A percentile compares a stretch with the other conserved stretches of the same genome.
Conservation (phyloP, 2,888 invertebrate genomes). For the Rhagonycha fulva region DNA sequence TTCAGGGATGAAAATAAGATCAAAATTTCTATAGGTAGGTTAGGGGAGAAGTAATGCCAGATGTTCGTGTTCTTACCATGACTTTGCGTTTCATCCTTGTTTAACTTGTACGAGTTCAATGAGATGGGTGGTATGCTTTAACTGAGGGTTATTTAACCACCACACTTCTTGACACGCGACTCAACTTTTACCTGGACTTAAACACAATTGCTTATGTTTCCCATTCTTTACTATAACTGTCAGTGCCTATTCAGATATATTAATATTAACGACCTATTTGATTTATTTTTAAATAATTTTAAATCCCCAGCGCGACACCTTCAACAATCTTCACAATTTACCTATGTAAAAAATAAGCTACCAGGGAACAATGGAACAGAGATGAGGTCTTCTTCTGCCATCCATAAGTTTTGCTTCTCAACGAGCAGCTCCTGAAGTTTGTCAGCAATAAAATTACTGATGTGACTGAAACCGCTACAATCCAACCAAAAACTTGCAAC, state of each 20-base stretch:
- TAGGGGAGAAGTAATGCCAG: not conserved
- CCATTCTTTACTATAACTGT: not conserved
- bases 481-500: not conserved
- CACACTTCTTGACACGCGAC: constrained; percentile 4
- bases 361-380: not conserved
- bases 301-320: not conserved
- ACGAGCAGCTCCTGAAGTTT: not conserved
- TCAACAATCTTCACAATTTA: not conserved
- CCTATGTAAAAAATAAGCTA: not conserved
- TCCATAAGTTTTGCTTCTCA: not conserved
- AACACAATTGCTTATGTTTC: not conserved
- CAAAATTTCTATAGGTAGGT: not conserved
- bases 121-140: not conserved
- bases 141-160: not conserved
- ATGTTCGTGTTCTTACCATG: not conserved
- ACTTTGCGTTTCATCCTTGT: not conserved
- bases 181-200: not conserved
- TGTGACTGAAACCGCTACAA: not conserved
- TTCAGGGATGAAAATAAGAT: constrained; percentile 2
- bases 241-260: not conserved
- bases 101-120: not conserved
- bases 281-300: not conserved
- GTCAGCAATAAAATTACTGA: not conserved
- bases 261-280: not conserved
- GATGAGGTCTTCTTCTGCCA: not conserved